phyloP scores from a whole-genome alignment of 2,113 vertebrate genomes.

The Podarcis muralis region DNA sequence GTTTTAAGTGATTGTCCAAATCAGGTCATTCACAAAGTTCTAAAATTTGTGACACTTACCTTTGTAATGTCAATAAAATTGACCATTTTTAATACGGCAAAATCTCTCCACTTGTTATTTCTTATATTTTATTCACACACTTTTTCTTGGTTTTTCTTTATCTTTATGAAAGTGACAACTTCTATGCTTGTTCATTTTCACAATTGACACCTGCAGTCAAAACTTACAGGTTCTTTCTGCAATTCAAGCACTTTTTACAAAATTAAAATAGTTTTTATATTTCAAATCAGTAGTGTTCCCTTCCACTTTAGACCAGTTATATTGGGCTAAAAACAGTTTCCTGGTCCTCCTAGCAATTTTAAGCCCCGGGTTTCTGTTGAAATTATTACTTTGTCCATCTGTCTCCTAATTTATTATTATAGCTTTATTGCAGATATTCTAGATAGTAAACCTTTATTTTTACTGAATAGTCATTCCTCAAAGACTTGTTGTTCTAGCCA shows the following conservation, averaged over 20 bases:
- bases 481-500: neutral
- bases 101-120: no score
- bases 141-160: no score
- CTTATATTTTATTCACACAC: no score
- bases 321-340: neutral
- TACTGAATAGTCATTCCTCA: neutral
- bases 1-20: no score
- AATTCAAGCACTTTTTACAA: neutral
- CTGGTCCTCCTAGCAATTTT: no score
- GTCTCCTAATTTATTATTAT: neutral
- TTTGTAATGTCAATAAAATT: no score
- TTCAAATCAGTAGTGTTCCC: no score
- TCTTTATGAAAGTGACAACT: no score
- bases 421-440: neutral
- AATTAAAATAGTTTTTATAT: neutral
- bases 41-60: no score
- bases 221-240: neutral
- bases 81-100: no score
- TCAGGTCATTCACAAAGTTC: no score
- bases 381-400: neutral
- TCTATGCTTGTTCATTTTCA: no score
- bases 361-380: neutral
- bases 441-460: neutral
- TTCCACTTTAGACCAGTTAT: neutral
- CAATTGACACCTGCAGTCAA: neutral